Conservation (phyloP, 2,113 vertebrate species). For the Callionymus lyra region DNA sequence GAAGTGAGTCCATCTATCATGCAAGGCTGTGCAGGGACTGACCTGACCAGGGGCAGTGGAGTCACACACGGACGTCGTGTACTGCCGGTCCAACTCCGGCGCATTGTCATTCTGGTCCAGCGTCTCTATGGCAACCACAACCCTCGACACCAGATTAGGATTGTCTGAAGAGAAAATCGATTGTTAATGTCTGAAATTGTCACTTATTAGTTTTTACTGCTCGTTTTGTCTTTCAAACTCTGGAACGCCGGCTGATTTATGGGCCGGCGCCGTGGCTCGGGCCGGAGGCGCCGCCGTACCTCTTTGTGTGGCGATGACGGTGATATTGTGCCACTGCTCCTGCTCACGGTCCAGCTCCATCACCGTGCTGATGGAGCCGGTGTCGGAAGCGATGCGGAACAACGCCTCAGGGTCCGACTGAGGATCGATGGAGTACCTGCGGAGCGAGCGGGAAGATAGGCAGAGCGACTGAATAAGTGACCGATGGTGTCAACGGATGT, state of each 20-base stretch:
- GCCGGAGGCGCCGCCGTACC: slow-evolving; percentile 59
- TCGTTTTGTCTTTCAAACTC: slow-evolving; percentile 5
- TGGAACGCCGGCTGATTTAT: slow-evolving; percentile 19
- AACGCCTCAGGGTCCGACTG: slow-evolving; percentile 75
- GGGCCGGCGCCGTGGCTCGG: slow-evolving; percentile 1
- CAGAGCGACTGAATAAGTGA: neutral
- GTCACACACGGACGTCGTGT: slow-evolving; percentile 78
- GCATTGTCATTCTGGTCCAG: slow-evolving; percentile 85
- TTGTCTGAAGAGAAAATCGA: slow-evolving; percentile 64
- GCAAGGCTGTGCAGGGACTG: slow-evolving; percentile 10
- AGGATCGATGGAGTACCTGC: slow-evolving; percentile 79
- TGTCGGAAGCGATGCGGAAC: slow-evolving; percentile 79
- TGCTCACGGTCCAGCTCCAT: slow-evolving; percentile 76
- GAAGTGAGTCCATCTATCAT: neutral
- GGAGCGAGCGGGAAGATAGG: slow-evolving; percentile 5
- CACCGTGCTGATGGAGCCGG: slow-evolving; percentile 73
- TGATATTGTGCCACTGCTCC: slow-evolving; percentile 80
- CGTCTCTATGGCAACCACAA: slow-evolving; percentile 78
- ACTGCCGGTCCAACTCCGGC: slow-evolving; percentile 76
- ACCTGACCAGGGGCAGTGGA: slow-evolving; percentile 76
- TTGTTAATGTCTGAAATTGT: slow-evolving; percentile 20
- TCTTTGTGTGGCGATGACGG: slow-evolving; percentile 78
- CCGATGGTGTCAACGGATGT: neutral
- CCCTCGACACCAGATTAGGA: slow-evolving; percentile 73
- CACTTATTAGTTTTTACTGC: slow-evolving; percentile 11